Percentiles rank a stretch among this genome's conserved stretches.
Conservation (phyloP, 2,113 vertebrate species). For the Varanus komodoensis region DNA sequence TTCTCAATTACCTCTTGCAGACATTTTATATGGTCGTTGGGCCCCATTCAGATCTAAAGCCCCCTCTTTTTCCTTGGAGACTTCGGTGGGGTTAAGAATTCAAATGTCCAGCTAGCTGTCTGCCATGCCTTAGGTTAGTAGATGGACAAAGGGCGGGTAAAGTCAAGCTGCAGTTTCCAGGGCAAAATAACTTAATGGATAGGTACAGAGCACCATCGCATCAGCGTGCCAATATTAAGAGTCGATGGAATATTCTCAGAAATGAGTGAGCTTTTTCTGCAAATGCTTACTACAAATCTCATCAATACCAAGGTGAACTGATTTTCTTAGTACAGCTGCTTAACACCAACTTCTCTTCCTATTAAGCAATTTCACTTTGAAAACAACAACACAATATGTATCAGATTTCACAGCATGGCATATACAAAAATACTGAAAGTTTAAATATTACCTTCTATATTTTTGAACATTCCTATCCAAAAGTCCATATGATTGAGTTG, state of each 20-base stretch:
- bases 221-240: neutral
- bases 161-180: neutral
- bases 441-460: constrained; percentile 83
- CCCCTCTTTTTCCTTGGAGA: neutral
- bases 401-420: neutral
- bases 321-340: too few relatives aligned
- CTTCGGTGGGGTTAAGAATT: neutral
- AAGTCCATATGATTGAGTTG: constrained; percentile 78
- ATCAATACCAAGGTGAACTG: too few relatives aligned
- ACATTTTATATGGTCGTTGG: neutral
- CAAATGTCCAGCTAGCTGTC: too few relatives aligned
- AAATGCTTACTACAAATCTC: neutral
- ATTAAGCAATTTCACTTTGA: neutral
- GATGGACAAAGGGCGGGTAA: neutral
- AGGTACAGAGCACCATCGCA: neutral
- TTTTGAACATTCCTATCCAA: constrained; percentile 93
- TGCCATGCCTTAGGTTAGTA: neutral
- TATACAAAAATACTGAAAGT: neutral
- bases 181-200: neutral
- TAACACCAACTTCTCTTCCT: neutral
- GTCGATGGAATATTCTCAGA: neutral
- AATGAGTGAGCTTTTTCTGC: neutral
- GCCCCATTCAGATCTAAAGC: neutral
- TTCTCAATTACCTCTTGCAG: neutral
- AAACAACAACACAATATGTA: neutral